These are phyloP conservation scores for Drosophila subquinaria DNA, from an alignment of 2,888 invertebrate genomes.

Conservation along the genomic window DNA sequence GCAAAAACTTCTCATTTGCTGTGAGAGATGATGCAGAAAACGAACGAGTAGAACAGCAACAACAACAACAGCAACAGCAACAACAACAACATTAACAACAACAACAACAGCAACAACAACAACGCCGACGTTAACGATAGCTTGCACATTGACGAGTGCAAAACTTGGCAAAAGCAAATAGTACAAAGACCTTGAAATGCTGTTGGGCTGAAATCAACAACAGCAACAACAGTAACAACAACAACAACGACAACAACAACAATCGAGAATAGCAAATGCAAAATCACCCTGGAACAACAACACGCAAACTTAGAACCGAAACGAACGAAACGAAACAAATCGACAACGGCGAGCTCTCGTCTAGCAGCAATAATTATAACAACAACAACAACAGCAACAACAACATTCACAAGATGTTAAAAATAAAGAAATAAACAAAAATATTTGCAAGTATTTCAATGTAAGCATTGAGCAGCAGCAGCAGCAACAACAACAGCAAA, in stretches of 20 bases:
- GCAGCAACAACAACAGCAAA: background rate
- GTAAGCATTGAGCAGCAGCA: slow-evolving; percentile 30
- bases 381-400: slow-evolving; percentile 36
- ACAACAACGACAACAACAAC: slow-evolving; percentile 43
- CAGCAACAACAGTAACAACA: slow-evolving; percentile 43
- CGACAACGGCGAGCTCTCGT: slow-evolving; percentile 37
- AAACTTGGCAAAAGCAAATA: slow-evolving; percentile 79
- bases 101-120: slow-evolving; percentile 29
- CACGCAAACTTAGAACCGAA: slow-evolving; percentile 77
- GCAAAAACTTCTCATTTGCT: slow-evolving; percentile 71
- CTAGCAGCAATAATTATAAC: slow-evolving; percentile 53
- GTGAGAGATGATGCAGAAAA: slow-evolving; percentile 75
- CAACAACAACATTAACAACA: slow-evolving; percentile 24
- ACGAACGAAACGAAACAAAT: slow-evolving; percentile 71
- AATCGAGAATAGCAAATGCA: slow-evolving; percentile 62
- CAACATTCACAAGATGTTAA: slow-evolving; percentile 44
- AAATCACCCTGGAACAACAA: slow-evolving; percentile 80
- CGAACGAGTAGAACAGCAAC: slow-evolving; percentile 51
- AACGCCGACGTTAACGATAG: slow-evolving; percentile 22
- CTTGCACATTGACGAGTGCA: slow-evolving; percentile 65
- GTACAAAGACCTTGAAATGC: slow-evolving; percentile 76
- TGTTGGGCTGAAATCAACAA: slow-evolving; percentile 62
- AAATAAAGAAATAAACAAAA: slow-evolving; percentile 63
- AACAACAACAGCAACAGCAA: slow-evolving; percentile 15
- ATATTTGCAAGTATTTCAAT: slow-evolving; percentile 52